These are phyloP conservation scores for Cephonodes hylas DNA, from an alignment of 2,888 invertebrate genomes.

Conservation along the genomic window DNA sequence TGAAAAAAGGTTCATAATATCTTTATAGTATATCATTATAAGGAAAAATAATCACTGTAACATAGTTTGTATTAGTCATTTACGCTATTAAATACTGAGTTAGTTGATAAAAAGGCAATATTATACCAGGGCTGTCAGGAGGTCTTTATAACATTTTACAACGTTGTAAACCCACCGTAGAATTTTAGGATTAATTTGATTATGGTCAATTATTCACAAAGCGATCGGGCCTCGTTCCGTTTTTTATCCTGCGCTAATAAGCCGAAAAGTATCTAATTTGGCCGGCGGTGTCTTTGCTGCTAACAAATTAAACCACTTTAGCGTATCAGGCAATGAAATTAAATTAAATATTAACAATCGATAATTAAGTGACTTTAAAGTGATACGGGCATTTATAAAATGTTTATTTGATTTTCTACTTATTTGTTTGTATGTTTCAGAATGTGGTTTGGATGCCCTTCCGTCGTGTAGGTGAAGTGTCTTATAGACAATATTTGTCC, in stretches of 20 bases:
- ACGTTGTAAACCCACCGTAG: constrained; percentile 79
- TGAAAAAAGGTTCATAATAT: too few species aligned
- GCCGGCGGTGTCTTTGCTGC: constrained; percentile 77
- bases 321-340: constrained; percentile 72
- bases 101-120: constrained; percentile 54
- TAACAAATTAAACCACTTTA: constrained; percentile 80
- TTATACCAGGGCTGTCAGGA: constrained; percentile 69
- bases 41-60: neutral
- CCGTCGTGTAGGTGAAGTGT: neutral
- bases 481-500: constrained; percentile 17
- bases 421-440: constrained; percentile 31
- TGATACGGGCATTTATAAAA: constrained; percentile 58
- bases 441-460: neutral
- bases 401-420: constrained; percentile 45
- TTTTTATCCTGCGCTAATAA: constrained; percentile 76
- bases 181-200: constrained; percentile 81
- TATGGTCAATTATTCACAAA: constrained; percentile 80
- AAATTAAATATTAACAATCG: constrained; percentile 78
- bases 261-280: constrained; percentile 78
- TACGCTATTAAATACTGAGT: constrained; percentile 23
- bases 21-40: neutral
- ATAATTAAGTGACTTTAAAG: constrained; percentile 76
- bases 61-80: neutral
- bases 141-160: constrained; percentile 78
- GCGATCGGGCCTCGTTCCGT: constrained; percentile 68